Evolutionary conservation across 2,113 vertebrate genomes (phyloP).

Genomic region (Macroglossus sobrinus): DNA sequence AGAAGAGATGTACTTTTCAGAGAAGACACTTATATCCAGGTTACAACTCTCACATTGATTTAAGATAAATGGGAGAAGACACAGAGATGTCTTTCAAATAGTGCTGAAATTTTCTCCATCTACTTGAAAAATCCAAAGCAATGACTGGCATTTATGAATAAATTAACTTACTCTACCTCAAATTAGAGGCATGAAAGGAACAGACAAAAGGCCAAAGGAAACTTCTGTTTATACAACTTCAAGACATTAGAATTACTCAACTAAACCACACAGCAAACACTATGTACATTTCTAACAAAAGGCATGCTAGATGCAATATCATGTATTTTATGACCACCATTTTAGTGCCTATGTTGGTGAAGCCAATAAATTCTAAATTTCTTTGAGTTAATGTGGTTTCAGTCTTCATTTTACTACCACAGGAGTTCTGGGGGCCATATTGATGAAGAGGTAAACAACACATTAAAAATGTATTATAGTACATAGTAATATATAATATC

Average conservation of each 20-base stretch:
- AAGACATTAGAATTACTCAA: background rate
- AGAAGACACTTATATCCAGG: background rate
- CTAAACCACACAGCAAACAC: background rate
- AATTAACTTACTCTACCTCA: background rate
- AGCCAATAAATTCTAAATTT: background rate
- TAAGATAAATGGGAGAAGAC: background rate
- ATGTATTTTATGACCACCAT: background rate
- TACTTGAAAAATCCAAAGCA: background rate
- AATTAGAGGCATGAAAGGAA: background rate
- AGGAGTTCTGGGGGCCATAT: background rate
- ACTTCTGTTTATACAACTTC: rapidly evolving
- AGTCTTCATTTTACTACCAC: background rate
- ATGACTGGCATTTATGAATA: background rate
- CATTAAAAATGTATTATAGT: background rate
- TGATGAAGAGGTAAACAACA: background rate
- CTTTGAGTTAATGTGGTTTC: background rate
- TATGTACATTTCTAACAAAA: background rate
- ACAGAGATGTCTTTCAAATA: background rate
- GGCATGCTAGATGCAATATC: background rate
- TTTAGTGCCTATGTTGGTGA: background rate
- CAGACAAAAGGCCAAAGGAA: background rate
- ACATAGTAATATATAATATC: background rate
- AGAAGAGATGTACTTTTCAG: background rate
- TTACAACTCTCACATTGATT: background rate
- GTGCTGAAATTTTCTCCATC: background rate